Evolutionary conservation across 2,113 vertebrate species (phyloP).

Genomic region (Hystrix cristata): DNA sequence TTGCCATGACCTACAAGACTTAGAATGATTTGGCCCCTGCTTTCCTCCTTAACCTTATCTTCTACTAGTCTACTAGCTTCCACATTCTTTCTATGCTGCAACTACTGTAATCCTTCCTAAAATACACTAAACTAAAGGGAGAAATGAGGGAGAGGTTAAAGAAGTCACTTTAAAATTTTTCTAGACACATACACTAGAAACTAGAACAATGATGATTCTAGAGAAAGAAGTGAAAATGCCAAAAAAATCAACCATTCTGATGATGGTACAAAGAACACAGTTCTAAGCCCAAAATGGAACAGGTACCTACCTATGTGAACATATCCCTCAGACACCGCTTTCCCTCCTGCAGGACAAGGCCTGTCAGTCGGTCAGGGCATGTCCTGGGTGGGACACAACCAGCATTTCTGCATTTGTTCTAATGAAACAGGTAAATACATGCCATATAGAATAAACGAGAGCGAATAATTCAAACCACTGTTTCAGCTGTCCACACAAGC

Average conservation of each 20-base stretch:
- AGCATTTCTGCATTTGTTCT: not conserved
- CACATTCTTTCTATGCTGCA: not conserved
- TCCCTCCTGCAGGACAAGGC: not conserved
- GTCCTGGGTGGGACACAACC: not conserved
- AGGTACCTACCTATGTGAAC: not conserved
- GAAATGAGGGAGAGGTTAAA: not conserved
- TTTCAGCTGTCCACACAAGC: not conserved
- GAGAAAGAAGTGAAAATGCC: not conserved
- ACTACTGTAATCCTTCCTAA: not conserved
- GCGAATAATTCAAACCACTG: not conserved
- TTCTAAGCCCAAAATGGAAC: not conserved
- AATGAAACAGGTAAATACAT: not conserved
- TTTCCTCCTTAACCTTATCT: not conserved
- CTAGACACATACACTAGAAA: not conserved
- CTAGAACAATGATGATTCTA: not conserved
- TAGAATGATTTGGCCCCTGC: not conserved
- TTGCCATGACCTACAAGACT: not conserved
- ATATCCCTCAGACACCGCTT: not conserved
- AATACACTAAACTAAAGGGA: not conserved
- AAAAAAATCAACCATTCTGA: not conserved
- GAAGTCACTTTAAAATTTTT: slow-evolving; percentile 20
- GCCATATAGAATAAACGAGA: not conserved
- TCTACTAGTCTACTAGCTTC: not conserved
- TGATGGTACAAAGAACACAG: not conserved
- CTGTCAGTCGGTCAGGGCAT: not conserved